Evolutionary conservation across 2,113 vertebrate species (phyloP).

Genomic region (Triplophysa tibetana): DNA sequence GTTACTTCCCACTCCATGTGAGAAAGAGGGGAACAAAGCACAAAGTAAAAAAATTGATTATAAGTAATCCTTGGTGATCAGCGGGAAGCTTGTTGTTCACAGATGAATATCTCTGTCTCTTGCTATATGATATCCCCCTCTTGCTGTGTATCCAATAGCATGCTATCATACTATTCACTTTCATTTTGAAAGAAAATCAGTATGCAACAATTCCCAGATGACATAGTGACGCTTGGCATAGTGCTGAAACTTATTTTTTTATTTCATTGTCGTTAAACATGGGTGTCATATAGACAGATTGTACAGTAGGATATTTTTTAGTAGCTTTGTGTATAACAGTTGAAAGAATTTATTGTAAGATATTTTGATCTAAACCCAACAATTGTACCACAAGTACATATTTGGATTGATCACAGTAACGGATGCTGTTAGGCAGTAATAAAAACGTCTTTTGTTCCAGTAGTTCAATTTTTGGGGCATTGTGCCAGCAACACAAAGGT

Average conservation of each 20-base stretch:
- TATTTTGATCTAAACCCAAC: neutral
- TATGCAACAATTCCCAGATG: conserved; percentile 10
- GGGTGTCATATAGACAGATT: too few species aligned
- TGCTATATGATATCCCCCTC: neutral
- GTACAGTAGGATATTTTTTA: neutral
- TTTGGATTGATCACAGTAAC: too few species aligned
- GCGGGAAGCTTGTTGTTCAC: conserved; percentile 2
- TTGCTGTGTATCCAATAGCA: conserved; percentile 30
- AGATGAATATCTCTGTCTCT: neutral
- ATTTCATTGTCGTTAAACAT: neutral
- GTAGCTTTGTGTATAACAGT: neutral
- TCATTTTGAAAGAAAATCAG: conserved; percentile 22
- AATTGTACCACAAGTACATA: too few species aligned
- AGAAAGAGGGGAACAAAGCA: conserved; percentile 19
- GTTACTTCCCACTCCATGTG: neutral
- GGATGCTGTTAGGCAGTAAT: too few species aligned
- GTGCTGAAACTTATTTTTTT: neutral
- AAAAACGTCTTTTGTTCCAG: too few species aligned
- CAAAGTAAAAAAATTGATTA: conserved; percentile 10
- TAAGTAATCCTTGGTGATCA: conserved; percentile 43
- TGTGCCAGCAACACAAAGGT: too few species aligned
- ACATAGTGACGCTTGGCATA: neutral
- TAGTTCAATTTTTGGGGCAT: too few species aligned
- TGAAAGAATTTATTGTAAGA: neutral
- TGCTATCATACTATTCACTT: conserved; percentile 37